Base-by-base conservation (phyloP, 2,797 vertebrate species). In the Melanotaenia trifasciata region DNA sequence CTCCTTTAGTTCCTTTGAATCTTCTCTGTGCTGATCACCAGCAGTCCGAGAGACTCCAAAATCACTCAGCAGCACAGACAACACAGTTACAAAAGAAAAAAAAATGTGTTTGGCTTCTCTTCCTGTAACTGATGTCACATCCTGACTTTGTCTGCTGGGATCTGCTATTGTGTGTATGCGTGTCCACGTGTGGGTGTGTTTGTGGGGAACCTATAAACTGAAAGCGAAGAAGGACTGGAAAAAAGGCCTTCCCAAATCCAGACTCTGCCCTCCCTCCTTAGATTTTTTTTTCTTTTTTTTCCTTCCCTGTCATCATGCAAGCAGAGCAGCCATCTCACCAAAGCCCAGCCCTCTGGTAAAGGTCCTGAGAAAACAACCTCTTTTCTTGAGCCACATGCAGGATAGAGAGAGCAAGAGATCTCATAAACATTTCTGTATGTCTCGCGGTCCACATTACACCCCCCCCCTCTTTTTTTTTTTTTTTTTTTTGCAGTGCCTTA, bases 61-160 rank as follows among this genome's bases (percentile, higher is more conserved):
- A 89, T 86, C 80, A 53, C 81, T 74, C 72, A 66, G 67, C 79
- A 74, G 72, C 70, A 79, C 13, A 68, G 76, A 80, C 87, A 83
- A 79, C 87, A 81, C 74, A 78, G 73, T 58, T 58, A 84, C 86
- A 63, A 22, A 73, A 84, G 84, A 87, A 90, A 88, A 90, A 90
- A 87, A 88, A 90, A 84, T 89, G 33, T 89, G 90, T 93, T 94
- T 94, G 91, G 90, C 92, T 93, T 93, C 76, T 88, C 86, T 94
- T 95, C 93, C 93, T 93, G 90, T 70, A 60, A 67, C 82, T 97
- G 96, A 97, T 96, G 96, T 97, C 96, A 98, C 91, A 96, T 98
- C 96, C 96, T 97, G 95, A 96, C 93, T 95, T 94, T 90, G 92
- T 94, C 90, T 88, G 36, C 79, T 71, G 43, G 77, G 65, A 81